Evolutionary conservation across 1,140 invertebrate genomes (phyloP).

Genomic region (Lepidurus arcticus): DNA sequence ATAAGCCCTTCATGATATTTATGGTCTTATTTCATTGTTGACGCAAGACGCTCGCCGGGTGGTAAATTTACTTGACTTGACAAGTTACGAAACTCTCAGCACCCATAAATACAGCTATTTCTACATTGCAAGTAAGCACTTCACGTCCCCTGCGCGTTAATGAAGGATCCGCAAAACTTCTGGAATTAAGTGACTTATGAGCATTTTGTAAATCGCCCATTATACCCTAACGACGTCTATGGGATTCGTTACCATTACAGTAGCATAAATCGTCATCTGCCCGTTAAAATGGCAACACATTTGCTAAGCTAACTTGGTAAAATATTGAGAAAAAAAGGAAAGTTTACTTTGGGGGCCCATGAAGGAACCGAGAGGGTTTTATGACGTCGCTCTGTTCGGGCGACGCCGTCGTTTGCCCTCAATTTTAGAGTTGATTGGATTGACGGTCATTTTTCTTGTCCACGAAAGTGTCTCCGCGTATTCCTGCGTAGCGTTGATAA

Average conservation of each 20-base stretch:
- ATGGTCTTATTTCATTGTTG: slow-evolving; percentile 11
- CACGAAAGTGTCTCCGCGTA: slow-evolving; percentile 3
- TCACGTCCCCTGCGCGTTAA: neutral
- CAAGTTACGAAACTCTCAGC: neutral
- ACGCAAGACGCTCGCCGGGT: neutral
- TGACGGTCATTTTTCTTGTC: slow-evolving; percentile 21
- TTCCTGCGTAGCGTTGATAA: slow-evolving; percentile 2
- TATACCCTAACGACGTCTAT: neutral
- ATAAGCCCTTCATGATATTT: neutral
- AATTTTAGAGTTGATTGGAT: slow-evolving; percentile 19
- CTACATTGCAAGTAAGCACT: neutral
- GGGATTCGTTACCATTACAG: neutral
- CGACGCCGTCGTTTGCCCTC: slow-evolving; percentile 6
- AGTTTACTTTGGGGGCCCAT: neutral
- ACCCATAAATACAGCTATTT: slow-evolving; percentile 1
- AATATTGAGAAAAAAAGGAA: neutral
- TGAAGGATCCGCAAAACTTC: neutral
- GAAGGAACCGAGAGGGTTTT: neutral
- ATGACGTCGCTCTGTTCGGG: neutral
- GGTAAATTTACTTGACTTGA: neutral
- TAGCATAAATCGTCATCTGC: neutral
- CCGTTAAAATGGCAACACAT: neutral
- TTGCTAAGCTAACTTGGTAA: neutral
- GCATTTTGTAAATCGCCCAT: neutral
- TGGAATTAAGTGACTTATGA: neutral